These are phyloP conservation scores for Mactra quadrangularis DNA, from an alignment of 1,140 invertebrate species.

Conservation along the genomic window DNA sequence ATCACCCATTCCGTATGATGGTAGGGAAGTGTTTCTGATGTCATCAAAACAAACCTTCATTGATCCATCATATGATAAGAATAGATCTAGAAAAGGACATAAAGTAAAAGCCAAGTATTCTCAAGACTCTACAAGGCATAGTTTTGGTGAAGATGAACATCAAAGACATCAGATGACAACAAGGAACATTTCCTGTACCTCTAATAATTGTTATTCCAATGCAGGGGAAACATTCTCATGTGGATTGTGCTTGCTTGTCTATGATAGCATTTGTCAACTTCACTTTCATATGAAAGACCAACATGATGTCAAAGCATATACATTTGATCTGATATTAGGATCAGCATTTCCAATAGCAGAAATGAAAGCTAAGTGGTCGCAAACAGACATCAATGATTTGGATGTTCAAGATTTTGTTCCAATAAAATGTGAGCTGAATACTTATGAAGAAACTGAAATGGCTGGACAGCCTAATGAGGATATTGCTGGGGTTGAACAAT, in stretches of 20 bases:
- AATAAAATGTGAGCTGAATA: neutral
- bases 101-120: too few relatives aligned
- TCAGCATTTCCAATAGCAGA: conserved; percentile 16
- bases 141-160: too few relatives aligned
- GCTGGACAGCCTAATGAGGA: neutral
- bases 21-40: too few relatives aligned
- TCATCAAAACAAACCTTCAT: too few relatives aligned
- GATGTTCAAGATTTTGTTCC: neutral
- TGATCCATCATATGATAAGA: too few relatives aligned
- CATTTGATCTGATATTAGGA: neutral
- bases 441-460: neutral
- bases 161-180: too few relatives aligned
- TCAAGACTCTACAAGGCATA: too few relatives aligned
- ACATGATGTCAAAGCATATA: neutral
- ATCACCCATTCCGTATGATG: too few relatives aligned
- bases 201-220: too few relatives aligned
- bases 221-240: neutral
- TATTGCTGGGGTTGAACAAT: neutral
- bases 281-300: conserved; percentile 12
- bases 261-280: conserved; percentile 21
- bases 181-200: too few relatives aligned
- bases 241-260: conserved; percentile 12
- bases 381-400: conserved; percentile 26
- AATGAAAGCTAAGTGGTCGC: neutral
- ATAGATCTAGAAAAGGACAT: too few relatives aligned